Conservation (phyloP, 1,140 invertebrate genomes). For the Grapholita molesta region DNA sequence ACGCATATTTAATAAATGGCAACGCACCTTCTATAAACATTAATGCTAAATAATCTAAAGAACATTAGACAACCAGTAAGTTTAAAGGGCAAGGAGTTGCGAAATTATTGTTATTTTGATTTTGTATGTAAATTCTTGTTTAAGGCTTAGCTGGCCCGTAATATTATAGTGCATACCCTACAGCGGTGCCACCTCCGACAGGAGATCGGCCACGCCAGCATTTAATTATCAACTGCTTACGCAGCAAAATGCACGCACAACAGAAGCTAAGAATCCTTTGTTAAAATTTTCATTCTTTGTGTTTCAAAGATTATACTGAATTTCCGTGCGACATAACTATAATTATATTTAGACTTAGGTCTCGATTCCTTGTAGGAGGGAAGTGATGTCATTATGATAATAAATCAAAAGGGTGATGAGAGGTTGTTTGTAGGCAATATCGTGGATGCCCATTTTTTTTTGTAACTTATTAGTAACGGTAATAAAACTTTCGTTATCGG, state of each 20-base stretch:
- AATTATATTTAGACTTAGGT: too few relatives aligned
- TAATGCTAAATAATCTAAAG: not conserved
- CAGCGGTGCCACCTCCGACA: not conserved
- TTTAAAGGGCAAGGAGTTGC: not conserved
- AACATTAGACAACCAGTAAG: not conserved
- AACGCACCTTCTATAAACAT: not conserved
- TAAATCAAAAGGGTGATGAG: too few relatives aligned
- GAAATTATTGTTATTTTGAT: constrained; percentile 1
- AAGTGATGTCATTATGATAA: too few relatives aligned
- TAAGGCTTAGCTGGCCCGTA: not conserved
- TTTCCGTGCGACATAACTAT: too few relatives aligned
- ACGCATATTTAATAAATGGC: not conserved
- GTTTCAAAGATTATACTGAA: too few relatives aligned
- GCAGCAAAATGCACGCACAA: not conserved
- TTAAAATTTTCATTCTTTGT: too few relatives aligned
- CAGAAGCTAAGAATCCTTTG: too few relatives aligned
- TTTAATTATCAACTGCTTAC: not conserved
- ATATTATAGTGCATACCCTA: not conserved
- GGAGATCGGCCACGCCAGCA: not conserved
- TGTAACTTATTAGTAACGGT: too few relatives aligned
- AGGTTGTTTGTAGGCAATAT: too few relatives aligned
- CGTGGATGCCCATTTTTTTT: too few relatives aligned
- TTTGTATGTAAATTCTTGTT: not conserved
- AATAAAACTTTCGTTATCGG: too few relatives aligned
- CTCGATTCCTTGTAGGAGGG: too few relatives aligned